A percentile compares a stretch with the other conserved stretches of the same genome.
phyloP scores from a whole-genome alignment of 2,797 vertebrate genomes.

The Sciurus carolinensis region DNA sequence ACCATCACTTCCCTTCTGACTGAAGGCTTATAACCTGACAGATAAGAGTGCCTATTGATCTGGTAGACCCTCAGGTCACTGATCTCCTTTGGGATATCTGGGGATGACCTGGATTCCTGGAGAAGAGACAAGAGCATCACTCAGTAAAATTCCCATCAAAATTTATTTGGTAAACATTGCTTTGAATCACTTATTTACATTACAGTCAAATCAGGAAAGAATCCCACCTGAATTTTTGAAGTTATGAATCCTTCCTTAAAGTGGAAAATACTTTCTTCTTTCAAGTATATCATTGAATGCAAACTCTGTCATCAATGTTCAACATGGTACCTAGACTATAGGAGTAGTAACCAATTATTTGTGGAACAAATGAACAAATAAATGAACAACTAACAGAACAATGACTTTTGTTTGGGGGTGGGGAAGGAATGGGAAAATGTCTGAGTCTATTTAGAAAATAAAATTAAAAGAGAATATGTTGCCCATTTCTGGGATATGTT shows the following conservation, averaged over 20 bases:
- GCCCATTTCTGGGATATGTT: not conserved
- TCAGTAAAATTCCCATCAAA: not conserved
- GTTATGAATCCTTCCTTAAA: not conserved
- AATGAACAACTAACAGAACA: not conserved
- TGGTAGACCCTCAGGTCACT: not conserved
- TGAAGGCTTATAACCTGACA: not conserved
- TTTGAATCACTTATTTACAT: constrained; percentile 51
- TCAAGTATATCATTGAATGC: not conserved
- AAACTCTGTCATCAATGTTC: not conserved
- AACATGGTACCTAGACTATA: not conserved
- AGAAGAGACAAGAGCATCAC: not conserved
- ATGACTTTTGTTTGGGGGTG: not conserved
- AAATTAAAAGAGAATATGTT: not conserved
- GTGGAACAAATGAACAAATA: not conserved
- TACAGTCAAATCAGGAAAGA: not conserved
- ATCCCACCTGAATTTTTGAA: not conserved
- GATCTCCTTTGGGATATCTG: not conserved
- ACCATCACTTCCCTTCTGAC: not conserved
- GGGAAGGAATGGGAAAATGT: not conserved
- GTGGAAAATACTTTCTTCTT: constrained; percentile 5
- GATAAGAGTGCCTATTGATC: not conserved
- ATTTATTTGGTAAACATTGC: not conserved
- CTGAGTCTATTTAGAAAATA: not conserved
- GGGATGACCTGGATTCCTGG: not conserved
- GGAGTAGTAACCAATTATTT: not conserved